Evolutionary conservation across 2,113 vertebrate genomes (phyloP), one percentile per base, ranked within the genome.

Genomic region (Xiphorhynchus elegans): DNA sequence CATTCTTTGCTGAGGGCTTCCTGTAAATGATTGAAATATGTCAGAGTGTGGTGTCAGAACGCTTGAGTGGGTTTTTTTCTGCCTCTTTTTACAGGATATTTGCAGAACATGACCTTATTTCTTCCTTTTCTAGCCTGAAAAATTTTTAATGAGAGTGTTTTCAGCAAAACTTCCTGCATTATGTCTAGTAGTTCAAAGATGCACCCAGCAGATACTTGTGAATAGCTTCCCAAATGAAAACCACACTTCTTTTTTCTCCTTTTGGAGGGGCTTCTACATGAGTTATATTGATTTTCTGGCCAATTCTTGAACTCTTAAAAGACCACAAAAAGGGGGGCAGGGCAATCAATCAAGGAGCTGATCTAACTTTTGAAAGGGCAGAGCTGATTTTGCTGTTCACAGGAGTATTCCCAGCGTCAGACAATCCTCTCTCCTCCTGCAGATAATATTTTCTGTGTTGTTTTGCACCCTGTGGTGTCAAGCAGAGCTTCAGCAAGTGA

Each of bases 111-210:
- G 87, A 93, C 86, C 93, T 94, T 95, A 81, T 56, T 96, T 85
- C 87, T 95, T 95, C 70, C 47, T 72, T 89, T 85, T 82, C 89
- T 90, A 75, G 80, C 76, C 83, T 64, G 68, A 49, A 70, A 87
- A 97, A 95, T 82, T 89, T 90, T 90, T 95, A 95, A 95, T 93
- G 84, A 95, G 77, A 73, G 46, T 96, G 76, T 95, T 97, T 97
- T 94, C 94, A 95, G 84, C 70, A 52, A 68, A 81, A 75, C 89
- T 96, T 94, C 93, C 91, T 92, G 52, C 73, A 52, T 97, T 95
- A 90, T 67, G 73, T 90, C 83, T 76, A 64, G 49, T 56, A 60
- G 68, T 97, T 96, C 83, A 96, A 92, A 97, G 93, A 89, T 81
- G 74, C 85, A 81, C 88, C 87, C 95, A 95, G 89, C 90, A 91